These are phyloP conservation scores for Heliangelus exortis DNA, from an alignment of 2,797 vertebrate species.

Conservation along the genomic window DNA sequence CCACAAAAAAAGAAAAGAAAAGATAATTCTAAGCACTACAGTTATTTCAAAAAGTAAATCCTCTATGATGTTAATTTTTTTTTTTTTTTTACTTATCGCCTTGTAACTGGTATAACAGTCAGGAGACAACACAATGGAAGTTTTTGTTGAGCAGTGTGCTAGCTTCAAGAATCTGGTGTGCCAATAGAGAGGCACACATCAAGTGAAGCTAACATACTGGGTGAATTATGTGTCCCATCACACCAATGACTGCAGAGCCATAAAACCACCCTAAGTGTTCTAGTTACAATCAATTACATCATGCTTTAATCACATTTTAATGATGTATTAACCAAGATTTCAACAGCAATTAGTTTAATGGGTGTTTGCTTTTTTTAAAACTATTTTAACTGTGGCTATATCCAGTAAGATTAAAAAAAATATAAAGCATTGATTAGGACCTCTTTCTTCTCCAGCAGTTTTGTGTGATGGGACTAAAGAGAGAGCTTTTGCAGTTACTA, in stretches of 20 bases:
- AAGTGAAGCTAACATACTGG: conserved; percentile 55
- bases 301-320: conserved; percentile 74
- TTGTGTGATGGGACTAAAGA: neutral
- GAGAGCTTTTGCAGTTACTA: neutral
- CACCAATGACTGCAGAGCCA: conserved; percentile 66
- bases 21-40: neutral
- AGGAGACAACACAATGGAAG: conserved; percentile 48
- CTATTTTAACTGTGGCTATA: conserved; percentile 62
- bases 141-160: conserved; percentile 41
- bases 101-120: neutral
- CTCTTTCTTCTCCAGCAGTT: conserved; percentile 46
- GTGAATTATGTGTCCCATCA: conserved; percentile 69
- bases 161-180: conserved; percentile 4
- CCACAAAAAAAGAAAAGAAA: neutral
- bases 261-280: conserved; percentile 72
- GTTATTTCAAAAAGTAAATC: neutral
- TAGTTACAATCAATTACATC: conserved; percentile 72
- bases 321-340: conserved; percentile 78
- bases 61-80: neutral
- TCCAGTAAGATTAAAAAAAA: conserved; percentile 36
- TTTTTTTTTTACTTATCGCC: neutral
- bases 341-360: conserved; percentile 64
- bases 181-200: conserved; percentile 32
- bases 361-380: conserved; percentile 41
- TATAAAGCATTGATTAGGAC: conserved; percentile 39